These are phyloP conservation scores for Hypotaenidia okinawae DNA, from an alignment of 2,797 vertebrate species.

Conservation along the genomic window DNA sequence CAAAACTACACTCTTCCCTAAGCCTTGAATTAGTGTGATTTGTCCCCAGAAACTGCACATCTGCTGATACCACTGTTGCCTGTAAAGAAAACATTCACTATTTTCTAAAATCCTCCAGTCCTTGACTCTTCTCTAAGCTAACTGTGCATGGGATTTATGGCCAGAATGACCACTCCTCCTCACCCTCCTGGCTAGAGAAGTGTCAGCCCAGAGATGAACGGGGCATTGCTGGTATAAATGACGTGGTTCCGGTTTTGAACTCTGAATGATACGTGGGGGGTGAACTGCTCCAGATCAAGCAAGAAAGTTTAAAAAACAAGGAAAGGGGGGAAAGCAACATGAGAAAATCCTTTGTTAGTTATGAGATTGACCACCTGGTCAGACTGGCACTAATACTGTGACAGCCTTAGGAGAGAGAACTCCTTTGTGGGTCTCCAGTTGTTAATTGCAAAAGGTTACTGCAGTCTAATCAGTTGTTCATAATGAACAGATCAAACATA, in stretches of 20 bases:
- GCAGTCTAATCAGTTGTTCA: neutral
- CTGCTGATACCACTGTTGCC: neutral
- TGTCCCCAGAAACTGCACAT: neutral
- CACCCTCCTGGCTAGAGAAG: neutral
- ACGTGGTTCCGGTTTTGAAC: neutral
- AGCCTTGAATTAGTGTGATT: neutral
- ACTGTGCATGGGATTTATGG: neutral
- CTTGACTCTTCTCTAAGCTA: neutral
- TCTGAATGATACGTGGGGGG: neutral
- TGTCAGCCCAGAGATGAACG: neutral
- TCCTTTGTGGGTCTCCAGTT: neutral
- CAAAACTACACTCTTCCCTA: neutral
- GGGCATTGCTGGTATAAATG: neutral
- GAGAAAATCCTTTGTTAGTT: neutral
- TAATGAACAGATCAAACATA: neutral
- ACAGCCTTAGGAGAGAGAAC: neutral
- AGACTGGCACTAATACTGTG: neutral
- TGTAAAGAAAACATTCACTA: neutral
- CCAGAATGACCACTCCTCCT: neutral
- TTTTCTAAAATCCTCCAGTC: neutral
- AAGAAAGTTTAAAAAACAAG: neutral
- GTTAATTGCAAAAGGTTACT: neutral
- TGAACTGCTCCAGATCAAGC: neutral
- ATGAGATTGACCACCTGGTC: neutral
- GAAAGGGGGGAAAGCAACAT: rapidly evolving